Conservation (phyloP, 2,888 invertebrate genomes). For the Cinara cedri region DNA sequence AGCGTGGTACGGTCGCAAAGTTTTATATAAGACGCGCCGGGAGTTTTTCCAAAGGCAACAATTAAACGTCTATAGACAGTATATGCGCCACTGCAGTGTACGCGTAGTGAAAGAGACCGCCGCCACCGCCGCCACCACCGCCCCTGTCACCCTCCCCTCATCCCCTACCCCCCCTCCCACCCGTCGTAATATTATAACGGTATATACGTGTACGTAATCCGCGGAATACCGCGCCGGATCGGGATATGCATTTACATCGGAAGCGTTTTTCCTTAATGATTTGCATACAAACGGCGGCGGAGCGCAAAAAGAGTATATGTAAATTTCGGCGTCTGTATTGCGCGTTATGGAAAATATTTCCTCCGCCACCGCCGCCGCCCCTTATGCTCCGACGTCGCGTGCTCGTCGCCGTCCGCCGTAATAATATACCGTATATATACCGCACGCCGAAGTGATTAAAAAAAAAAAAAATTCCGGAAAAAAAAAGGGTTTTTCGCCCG, state of each 20-base stretch:
- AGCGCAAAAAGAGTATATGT: conserved; percentile 52
- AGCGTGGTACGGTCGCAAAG: conserved; percentile 31
- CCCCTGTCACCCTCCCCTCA: not conserved
- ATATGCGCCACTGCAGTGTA: too few relatives aligned
- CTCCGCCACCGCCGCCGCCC: not conserved
- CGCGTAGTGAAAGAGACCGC: not conserved
- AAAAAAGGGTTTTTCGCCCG: conserved; percentile 6
- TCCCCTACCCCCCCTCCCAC: not conserved
- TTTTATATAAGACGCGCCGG: conserved; percentile 56
- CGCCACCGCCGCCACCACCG: not conserved
- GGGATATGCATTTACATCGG: conserved; percentile 54
- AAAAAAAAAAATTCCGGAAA: not conserved
- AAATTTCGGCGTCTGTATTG: conserved; percentile 45
- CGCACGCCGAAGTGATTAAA: conserved; percentile 32
- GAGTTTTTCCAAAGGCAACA: conserved; percentile 56
- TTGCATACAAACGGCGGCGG: conserved; percentile 53
- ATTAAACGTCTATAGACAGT: conserved; percentile 53
- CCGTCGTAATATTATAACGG: conserved; percentile 18
- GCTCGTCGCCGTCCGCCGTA: not conserved
- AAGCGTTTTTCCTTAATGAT: conserved; percentile 56
- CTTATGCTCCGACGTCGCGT: not conserved
- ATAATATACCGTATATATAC: not conserved
- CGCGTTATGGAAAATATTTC: conserved; percentile 47
- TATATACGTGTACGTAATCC: not conserved
- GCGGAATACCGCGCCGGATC: conserved; percentile 11